Percentiles rank a stretch among this genome's conserved stretches.
phyloP scores from a whole-genome alignment of 2,888 invertebrate genomes.

The Brassicogethes aeneus region DNA sequence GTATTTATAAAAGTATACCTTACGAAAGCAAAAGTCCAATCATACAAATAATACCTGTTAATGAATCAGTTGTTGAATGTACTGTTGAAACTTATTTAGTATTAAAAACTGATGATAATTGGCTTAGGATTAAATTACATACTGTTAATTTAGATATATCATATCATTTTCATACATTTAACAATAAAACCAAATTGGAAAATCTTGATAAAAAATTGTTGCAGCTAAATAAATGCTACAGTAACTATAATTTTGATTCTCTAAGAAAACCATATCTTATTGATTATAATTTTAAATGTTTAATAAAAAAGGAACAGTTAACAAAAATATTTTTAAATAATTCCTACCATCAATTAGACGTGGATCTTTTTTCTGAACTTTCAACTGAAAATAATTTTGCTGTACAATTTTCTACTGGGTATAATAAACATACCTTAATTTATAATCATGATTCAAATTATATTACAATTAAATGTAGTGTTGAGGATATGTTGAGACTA shows the following conservation, averaged over 20 bases:
- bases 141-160: constrained; percentile 28
- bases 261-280: constrained; percentile 12
- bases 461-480: constrained; percentile 19
- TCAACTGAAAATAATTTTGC: constrained; percentile 18
- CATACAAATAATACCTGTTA: constrained; percentile 12
- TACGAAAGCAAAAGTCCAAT: constrained; percentile 13
- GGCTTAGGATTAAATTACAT: constrained; percentile 23
- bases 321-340: constrained; percentile 27
- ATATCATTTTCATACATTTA: constrained; percentile 26
- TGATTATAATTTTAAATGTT: constrained; percentile 23
- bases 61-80: constrained; percentile 19
- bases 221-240: background rate
- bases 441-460: constrained; percentile 21
- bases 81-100: constrained; percentile 22
- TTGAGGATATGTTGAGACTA: constrained; percentile 19
- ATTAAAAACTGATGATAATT: constrained; percentile 17
- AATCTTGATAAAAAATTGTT: background rate
- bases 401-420: constrained; percentile 18
- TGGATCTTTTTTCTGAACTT: constrained; percentile 24
- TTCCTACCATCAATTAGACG: constrained; percentile 29
- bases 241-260: constrained; percentile 6
- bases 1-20: constrained; percentile 16
- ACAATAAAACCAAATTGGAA: constrained; percentile 11
- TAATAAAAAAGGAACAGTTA: constrained; percentile 20
- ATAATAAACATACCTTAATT: constrained; percentile 18